phyloP scores from a whole-genome alignment of 2,888 invertebrate species.

The Protodeltote pygarga region DNA sequence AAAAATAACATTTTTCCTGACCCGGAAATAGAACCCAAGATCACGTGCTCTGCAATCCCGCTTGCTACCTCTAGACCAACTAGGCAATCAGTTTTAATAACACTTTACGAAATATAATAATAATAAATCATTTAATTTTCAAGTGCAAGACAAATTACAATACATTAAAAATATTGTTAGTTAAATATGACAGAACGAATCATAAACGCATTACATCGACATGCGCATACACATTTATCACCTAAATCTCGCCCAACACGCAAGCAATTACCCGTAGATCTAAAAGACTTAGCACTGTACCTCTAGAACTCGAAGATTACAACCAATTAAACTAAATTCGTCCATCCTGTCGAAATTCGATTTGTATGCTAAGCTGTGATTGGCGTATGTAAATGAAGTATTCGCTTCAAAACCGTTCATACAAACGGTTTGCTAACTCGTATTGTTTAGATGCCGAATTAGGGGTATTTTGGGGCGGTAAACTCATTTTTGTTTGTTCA shows the following conservation, averaged over 20 bases:
- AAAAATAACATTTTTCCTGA: too few relatives aligned
- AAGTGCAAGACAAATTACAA: too few relatives aligned
- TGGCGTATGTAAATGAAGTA: conserved; percentile 50
- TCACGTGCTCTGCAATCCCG: too few relatives aligned
- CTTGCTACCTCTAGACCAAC: too few relatives aligned
- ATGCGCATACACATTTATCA: too few relatives aligned
- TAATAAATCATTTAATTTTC: too few relatives aligned
- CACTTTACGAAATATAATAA: too few relatives aligned
- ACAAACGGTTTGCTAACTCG: conserved; percentile 31
- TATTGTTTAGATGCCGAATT: conserved; percentile 36
- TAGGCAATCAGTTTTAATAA: too few relatives aligned
- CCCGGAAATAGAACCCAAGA: too few relatives aligned
- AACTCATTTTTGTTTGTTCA: conserved; percentile 23
- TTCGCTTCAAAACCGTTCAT: conserved; percentile 39
- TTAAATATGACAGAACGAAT: too few relatives aligned
- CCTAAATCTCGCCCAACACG: not conserved
- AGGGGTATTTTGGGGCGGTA: conserved; percentile 19
- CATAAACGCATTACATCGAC: too few relatives aligned
- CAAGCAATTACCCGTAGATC: not conserved
- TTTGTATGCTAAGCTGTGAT: conserved; percentile 55
- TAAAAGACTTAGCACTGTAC: not conserved
- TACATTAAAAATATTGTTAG: too few relatives aligned
- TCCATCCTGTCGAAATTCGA: conserved; percentile 43
- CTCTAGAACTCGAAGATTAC: conserved; percentile 41
- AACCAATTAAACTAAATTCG: conserved; percentile 50